Evolutionary conservation across 1,140 invertebrate species (phyloP), one percentile per base, ranked within the genome.

Genomic region (Teleogryllus occipitalis): DNA sequence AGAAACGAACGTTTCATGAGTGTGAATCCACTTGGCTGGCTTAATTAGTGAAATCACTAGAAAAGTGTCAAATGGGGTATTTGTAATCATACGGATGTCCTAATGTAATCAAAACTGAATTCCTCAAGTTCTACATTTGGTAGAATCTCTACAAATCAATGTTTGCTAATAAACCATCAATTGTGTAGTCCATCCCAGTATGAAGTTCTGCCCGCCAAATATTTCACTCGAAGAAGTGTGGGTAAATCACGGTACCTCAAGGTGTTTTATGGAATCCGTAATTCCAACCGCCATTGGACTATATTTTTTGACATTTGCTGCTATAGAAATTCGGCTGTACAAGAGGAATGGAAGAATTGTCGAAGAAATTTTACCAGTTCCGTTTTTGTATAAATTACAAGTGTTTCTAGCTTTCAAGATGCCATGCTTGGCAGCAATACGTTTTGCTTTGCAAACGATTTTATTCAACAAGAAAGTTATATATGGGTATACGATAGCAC

Each of bases 241-340:
- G 96, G 87, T 94, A 7, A 88, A 97, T 79, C 91, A 97, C 90
- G 96, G 96, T 73, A 90, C 96, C 81, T 96, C 96, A 47, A 93
- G 94, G 85, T 98, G 97, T 88, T 97, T 98, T 85, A 92, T 96
- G 88, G 95, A 97, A 81, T 97, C 96, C 0, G 85, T 96, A 46
- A 90, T 91, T 3, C 89, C 91, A 8, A 86, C 89, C 10, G 83
- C 94, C 7, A 91, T 95, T 80, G 90, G 91, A 76, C 87, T 89
- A 8, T 95, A 96, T 83, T 86, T 98, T 7, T 82, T 96, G 0
- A 85, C 96, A 77, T 95, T 94, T 88, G 96, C 96, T 47, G 87
- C 90, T 49, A 88, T 93, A 74, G 95, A 98, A 87, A 87, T 96
- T 81, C 87, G 92, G 81, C 93, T 97, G 87, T 98, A 97, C 85